Base-by-base conservation (phyloP, 2,797 vertebrate genomes). In the Gadopsis bispinosus region DNA sequence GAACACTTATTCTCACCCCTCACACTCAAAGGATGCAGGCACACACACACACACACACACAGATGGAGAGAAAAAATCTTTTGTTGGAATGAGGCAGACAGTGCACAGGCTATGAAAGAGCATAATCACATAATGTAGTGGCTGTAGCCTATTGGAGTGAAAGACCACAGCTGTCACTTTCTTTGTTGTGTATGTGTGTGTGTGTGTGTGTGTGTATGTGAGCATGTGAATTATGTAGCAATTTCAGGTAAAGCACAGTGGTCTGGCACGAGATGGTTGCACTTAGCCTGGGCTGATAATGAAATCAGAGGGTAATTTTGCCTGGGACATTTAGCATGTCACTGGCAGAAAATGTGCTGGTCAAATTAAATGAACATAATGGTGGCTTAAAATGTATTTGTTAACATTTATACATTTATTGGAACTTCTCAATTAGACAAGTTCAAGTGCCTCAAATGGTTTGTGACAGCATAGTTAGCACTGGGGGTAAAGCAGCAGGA, bases 101-200 rank as follows among this genome's bases (percentile, higher is more conserved):
- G 60, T 50, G 51, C 69, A 78, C 53, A 70, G 16, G 68, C 45
- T 79, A 66, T 78, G 65, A 78, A 86, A 77, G 51, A 77, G 64
- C 56, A 71, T 78, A 74, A 79, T 85, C 83, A 83, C 77, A 75
- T 71, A 78, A 83, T 71, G 59, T 45, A 64, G 29, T 11, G 4
- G 69, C 64, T 60, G 48, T 22, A 47, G 62, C 33, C 58, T 62
- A 33, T 22, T 65, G 75, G 69, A 81, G 59, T 72, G 83, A 86
- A 86, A 87, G 75, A 77, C 54, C 60, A 69, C 84, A 75, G 88
- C 69, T 88, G 87, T 79, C 71, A 54, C 70, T 77, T 48, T 61
- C 51, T 68, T 64, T 68, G n/a, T 55, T 60, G 22, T 8, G 48
- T 65, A 7, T 61, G 54, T 39, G 8, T 45, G 19, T 62, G 14